phyloP scores from a whole-genome alignment of 2,797 vertebrate genomes.

The Thaleichthys pacificus region DNA sequence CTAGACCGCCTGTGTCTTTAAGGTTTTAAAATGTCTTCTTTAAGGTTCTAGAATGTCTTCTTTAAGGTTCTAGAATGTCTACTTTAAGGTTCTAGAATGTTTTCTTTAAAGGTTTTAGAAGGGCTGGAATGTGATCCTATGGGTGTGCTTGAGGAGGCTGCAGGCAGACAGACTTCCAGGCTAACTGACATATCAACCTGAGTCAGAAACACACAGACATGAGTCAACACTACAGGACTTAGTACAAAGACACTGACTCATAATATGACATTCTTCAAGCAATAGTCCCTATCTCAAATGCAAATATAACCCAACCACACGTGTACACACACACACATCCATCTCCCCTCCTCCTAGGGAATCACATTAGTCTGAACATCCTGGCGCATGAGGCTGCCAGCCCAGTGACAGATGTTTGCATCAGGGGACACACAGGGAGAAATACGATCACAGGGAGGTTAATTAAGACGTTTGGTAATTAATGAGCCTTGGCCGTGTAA shows the following conservation, averaged over 20 bases:
- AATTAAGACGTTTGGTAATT: constrained; percentile 68
- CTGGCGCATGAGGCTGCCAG: constrained; percentile 39
- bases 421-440: constrained; percentile 58
- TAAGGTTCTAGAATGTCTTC: too few relatives aligned
- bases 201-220: constrained; percentile 45
- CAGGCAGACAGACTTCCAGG: constrained; percentile 21
- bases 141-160: not conserved
- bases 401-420: constrained; percentile 68
- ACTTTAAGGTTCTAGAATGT: too few relatives aligned
- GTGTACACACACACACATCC: not conserved
- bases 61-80: not conserved
- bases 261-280: constrained; percentile 16
- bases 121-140: not conserved
- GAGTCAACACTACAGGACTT: constrained; percentile 30
- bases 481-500: constrained; percentile 60
- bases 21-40: not conserved
- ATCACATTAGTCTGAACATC: constrained; percentile 33
- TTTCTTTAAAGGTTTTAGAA: not conserved
- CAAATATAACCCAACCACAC: not conserved
- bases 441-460: constrained; percentile 59
- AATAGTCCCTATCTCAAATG: constrained; percentile 15
- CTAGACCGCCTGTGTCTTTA: too few relatives aligned
- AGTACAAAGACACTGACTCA: constrained; percentile 27
- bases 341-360: not conserved
- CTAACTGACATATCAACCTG: constrained; percentile 42